Evolutionary conservation across 2,888 invertebrate species (phyloP).

Genomic region (Agrotis segetum): DNA sequence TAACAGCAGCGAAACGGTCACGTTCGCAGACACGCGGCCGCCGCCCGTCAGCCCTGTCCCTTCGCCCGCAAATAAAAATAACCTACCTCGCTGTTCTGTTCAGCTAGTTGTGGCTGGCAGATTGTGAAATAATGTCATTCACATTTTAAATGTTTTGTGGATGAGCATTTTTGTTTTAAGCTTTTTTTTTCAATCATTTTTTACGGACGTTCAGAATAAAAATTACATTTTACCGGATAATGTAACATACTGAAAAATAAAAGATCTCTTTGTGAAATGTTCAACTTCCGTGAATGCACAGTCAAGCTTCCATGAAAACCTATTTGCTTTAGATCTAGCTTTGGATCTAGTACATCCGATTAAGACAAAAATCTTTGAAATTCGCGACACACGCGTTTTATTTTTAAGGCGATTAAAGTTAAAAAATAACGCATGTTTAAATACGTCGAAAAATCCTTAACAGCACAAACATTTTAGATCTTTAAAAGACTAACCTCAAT

Average conservation of each 20-base stretch:
- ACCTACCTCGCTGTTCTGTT: conserved; percentile 10
- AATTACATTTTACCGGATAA: not conserved
- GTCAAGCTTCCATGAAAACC: not conserved
- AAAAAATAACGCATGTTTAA: too few relatives aligned
- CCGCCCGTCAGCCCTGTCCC: conserved; percentile 14
- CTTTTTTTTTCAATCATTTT: conserved; percentile 11
- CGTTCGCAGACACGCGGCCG: conserved; percentile 48
- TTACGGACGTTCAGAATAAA: not conserved
- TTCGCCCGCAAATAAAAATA: conserved; percentile 51
- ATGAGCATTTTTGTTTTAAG: conserved; percentile 18
- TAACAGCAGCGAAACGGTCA: conserved; percentile 41
- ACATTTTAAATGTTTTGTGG: conserved; percentile 28
- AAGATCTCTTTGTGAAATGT: not conserved
- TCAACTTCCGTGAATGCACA: not conserved
- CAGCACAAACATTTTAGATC: not conserved
- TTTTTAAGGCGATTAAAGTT: too few relatives aligned
- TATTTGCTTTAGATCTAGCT: not conserved
- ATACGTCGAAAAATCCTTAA: not conserved
- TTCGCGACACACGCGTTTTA: too few relatives aligned
- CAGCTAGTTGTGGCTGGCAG: conserved; percentile 50
- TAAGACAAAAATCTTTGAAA: too few relatives aligned
- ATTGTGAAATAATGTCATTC: conserved; percentile 52
- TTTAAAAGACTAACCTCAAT: not conserved
- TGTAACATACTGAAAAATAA: not conserved
- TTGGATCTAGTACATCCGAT: too few relatives aligned